Conservation (phyloP, 1,140 invertebrate genomes). For the Condylostylus longicornis region DNA sequence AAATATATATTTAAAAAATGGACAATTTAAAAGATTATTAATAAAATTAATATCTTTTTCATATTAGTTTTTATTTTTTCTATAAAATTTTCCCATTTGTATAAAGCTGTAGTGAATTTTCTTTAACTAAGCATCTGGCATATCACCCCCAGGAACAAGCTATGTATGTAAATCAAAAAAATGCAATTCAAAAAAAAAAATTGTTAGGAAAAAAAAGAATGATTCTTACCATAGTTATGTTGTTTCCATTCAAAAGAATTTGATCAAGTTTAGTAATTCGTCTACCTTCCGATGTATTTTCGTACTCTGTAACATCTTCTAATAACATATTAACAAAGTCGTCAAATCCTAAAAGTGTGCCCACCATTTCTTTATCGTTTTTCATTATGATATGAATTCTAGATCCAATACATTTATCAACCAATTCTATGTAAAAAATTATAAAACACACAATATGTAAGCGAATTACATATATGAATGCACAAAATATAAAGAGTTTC, state of each 20-base stretch:
- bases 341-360: slow-evolving; percentile 93
- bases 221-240: slow-evolving; percentile 95
- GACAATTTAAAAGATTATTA: not conserved
- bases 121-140: too few relatives aligned
- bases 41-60: not conserved
- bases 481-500: slow-evolving; percentile 1
- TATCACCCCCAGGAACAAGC: too few relatives aligned
- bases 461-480: too few relatives aligned
- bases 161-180: too few relatives aligned
- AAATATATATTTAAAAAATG: too few relatives aligned
- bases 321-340: slow-evolving; percentile 97
- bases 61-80: not conserved
- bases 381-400: slow-evolving; percentile 99
- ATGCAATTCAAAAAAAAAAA: too few relatives aligned
- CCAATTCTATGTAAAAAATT: slow-evolving; percentile 58
- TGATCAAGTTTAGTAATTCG: slow-evolving; percentile 94
- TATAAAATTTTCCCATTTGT: too few relatives aligned
- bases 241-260: slow-evolving; percentile 97
- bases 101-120: too few relatives aligned
- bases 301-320: slow-evolving; percentile 86
- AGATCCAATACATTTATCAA: slow-evolving; percentile 99
- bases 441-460: slow-evolving; percentile 7
- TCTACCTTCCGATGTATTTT: slow-evolving; percentile 91
- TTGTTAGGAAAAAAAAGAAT: too few relatives aligned
- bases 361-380: slow-evolving; percentile 98